Base-by-base conservation (phyloP, 1,140 invertebrate species). In the Micrasema longulum region DNA sequence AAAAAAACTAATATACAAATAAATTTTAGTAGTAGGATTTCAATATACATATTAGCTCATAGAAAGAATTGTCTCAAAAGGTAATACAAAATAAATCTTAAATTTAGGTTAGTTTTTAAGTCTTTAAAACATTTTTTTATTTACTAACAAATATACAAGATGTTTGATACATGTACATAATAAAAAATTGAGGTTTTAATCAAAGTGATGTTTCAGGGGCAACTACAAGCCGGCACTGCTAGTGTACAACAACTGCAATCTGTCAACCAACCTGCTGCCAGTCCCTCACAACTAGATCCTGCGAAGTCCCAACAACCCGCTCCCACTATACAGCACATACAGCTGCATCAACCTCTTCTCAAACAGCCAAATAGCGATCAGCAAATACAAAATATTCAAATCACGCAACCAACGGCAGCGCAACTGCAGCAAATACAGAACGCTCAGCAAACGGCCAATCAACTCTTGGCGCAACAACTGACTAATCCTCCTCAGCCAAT, bases 401-500 rank as follows among this genome's bases (percentile, higher is more conserved):
- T 75, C 1, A 52, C 69, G 1, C 71, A 60, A 18, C 81, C 81
- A 62, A 75, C 78, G 3, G 69, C 77, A 26, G 67, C 60, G 12
- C 73, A 83, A 31, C 73, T 79, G 22, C 73, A 78, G 66, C 79
- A 80, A 57, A 79, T 82, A 16, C 81, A 82, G 47, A 79, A 80
- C 11, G 77, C 79, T 0, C 84, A 85, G 68, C 81, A 80, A 65
- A 82, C 84, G 20, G 82, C 84, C 11, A 85, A 85, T 69, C 84
- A 85, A 73, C 69, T 85, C 43, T 73, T 85, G 31, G 82, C 82
- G 0, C 84, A 84, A 50, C 85, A 85, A 74, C 76, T 84, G 45
- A 84, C 83, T 26, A 85, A 83, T 67, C 81, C 84, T 10, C 84
- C 81, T 23, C 84, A 85, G 74, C 82, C 82, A 9, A 81, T 79